Evolutionary conservation across 2,113 vertebrate species (phyloP).

Genomic region (Tenrec ecaudatus): DNA sequence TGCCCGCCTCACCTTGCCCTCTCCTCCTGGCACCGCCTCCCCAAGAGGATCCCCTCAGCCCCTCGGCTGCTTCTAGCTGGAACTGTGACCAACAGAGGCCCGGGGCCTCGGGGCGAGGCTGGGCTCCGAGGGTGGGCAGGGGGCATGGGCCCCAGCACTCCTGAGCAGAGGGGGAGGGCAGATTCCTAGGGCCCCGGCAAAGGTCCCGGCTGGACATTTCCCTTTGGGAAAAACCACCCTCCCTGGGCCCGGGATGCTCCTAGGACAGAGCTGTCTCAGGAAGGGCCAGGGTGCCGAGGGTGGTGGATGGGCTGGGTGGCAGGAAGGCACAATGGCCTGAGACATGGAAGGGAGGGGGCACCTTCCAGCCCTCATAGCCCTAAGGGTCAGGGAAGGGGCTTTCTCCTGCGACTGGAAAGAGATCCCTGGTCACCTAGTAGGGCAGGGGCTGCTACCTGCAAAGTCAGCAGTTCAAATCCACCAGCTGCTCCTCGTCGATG

Average conservation of each 20-base stretch:
- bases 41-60: not conserved
- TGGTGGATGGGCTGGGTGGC: not conserved
- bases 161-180: not conserved
- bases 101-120: too few species aligned
- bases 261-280: not conserved
- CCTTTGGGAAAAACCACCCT: not conserved
- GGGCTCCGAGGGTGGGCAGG: not conserved
- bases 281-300: not conserved
- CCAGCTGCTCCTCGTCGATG: too few species aligned
- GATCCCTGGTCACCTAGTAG: rapidly evolving
- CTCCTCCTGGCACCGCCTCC: not conserved
- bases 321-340: not conserved
- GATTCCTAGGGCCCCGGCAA: not conserved
- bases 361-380: not conserved
- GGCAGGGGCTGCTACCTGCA: too few species aligned
- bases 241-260: not conserved
- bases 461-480: too few species aligned
- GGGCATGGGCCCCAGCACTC: not conserved
- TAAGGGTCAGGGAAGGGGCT: not conserved
- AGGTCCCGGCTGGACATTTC: not conserved
- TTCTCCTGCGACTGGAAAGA: not conserved
- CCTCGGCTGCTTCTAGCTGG: too few species aligned
- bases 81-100: not conserved
- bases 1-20: not conserved
- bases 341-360: too few species aligned